A percentile compares a stretch with the other conserved stretches of the same genome.
These are phyloP conservation scores for Hemistola chrysoprasaria DNA, from an alignment of 2,888 invertebrate species.

Conservation along the genomic window DNA sequence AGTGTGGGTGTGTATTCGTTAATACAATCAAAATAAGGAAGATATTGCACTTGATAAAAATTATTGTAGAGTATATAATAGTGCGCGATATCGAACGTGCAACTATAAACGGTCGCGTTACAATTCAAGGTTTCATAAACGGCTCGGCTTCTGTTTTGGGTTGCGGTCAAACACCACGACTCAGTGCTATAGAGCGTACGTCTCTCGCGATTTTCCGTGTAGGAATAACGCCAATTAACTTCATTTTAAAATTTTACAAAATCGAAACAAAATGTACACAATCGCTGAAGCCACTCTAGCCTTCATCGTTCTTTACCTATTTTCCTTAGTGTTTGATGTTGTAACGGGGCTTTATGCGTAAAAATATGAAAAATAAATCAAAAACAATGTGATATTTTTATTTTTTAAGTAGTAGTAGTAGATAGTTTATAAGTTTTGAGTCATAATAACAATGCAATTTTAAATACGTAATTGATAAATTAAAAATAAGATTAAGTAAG, in stretches of 20 bases:
- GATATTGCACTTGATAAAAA: background rate
- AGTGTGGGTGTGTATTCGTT: conserved; percentile 15
- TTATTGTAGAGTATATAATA: background rate
- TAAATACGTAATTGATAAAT: background rate
- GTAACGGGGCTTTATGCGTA: conserved; percentile 71
- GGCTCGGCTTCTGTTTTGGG: conserved; percentile 47
- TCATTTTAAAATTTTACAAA: conserved; percentile 40
- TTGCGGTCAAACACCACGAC: conserved; percentile 59
- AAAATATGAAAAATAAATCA: conserved; percentile 33
- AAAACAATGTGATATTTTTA: conserved; percentile 68
- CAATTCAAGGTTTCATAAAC: conserved; percentile 58
- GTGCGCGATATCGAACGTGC: conserved; percentile 14
- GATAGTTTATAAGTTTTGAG: conserved; percentile 51
- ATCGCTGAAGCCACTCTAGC: conserved; percentile 75
- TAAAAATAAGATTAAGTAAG: background rate
- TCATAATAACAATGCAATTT: conserved; percentile 70
- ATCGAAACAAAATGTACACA: conserved; percentile 65
- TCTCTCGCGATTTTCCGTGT: conserved; percentile 36
- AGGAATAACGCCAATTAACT: conserved; percentile 29
- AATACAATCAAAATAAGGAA: conserved; percentile 9
- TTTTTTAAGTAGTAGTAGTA: conserved; percentile 39
- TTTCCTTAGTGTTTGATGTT: conserved; percentile 73
- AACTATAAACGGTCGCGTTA: conserved; percentile 34
- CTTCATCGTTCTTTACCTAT: conserved; percentile 69
- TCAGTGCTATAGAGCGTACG: conserved; percentile 58